Base-by-base conservation (phyloP, 2,888 invertebrate genomes). In the Loripinus fragilis region DNA sequence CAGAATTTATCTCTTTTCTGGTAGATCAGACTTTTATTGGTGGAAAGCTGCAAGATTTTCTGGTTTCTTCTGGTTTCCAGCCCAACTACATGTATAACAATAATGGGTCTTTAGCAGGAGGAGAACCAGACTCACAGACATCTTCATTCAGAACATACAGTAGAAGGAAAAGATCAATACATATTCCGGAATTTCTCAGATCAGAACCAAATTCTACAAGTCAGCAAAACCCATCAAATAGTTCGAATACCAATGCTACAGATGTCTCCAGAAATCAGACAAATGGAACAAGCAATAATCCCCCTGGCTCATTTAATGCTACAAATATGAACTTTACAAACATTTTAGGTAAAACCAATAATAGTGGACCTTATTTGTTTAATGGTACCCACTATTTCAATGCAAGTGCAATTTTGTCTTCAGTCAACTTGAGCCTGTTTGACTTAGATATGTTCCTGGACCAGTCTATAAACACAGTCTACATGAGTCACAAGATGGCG, bases 401-500 rank as follows among this genome's bases (percentile, higher is more conserved):
- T 60, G 33, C 60, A 30, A 60, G 60, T 33, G 28, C 17, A 12
- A 33, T 60, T 60, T 60, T 67, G 23, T 67, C 67, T 25, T 2
- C n/a, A 20, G 7, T 67, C n/a, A 67, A 67, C 23, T n/a, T 67
- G 23, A 67, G 41, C n/a, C n/a, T 42, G 28, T 2, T 23, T 8
- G 67, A 67, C 28, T 25, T 67, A n/a, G 42, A 42, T 3, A 5
- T 30, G 38, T 67, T 67, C 15, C 23, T 67, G 25, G 67, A 67
- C 42, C 42, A 67, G 25, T 67, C 67, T 25, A 23, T 67, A 23
- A 42, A 42, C 42, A 45, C 38, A 23, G 38, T 69, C 20, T 78
- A 75, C 30, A 50, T n/a, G 3, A 12, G 25, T 0, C 48, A 75
- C 45, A 75, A 78, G 70, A n/a, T 45, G 41, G 45, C 68, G 10